Evolutionary conservation across 2,797 vertebrate species (phyloP).

Genomic region (Sylvia borin): DNA sequence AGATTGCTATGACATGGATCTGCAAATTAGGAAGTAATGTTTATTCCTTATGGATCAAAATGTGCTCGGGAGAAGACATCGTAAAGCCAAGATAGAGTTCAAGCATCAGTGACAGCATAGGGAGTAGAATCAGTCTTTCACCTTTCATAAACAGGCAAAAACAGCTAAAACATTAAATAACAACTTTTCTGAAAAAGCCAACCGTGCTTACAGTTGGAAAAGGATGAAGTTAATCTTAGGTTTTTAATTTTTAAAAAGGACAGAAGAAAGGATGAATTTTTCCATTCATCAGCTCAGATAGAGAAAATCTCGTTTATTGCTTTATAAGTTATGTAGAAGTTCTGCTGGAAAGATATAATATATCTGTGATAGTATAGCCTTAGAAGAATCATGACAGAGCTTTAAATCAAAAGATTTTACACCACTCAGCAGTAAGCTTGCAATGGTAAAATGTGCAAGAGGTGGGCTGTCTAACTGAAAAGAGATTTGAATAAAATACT

Average conservation of each 20-base stretch:
- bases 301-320: neutral
- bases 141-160: neutral
- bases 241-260: neutral
- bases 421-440: neutral
- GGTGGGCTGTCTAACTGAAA: neutral
- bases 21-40: neutral
- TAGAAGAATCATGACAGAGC: neutral
- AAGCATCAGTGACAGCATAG: neutral
- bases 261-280: neutral
- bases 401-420: neutral
- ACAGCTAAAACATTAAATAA: neutral
- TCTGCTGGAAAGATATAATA: neutral
- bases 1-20: neutral
- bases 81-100: neutral
- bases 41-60: neutral
- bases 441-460: neutral
- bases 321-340: neutral
- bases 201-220: neutral
- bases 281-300: neutral
- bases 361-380: neutral
- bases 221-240: neutral
- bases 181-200: neutral
- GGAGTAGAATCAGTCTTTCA: neutral
- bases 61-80: neutral
- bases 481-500: neutral